Evolutionary conservation across 2,113 vertebrate species (phyloP), one percentile per base, ranked within the genome.

Genomic region (Rallus limicola): DNA sequence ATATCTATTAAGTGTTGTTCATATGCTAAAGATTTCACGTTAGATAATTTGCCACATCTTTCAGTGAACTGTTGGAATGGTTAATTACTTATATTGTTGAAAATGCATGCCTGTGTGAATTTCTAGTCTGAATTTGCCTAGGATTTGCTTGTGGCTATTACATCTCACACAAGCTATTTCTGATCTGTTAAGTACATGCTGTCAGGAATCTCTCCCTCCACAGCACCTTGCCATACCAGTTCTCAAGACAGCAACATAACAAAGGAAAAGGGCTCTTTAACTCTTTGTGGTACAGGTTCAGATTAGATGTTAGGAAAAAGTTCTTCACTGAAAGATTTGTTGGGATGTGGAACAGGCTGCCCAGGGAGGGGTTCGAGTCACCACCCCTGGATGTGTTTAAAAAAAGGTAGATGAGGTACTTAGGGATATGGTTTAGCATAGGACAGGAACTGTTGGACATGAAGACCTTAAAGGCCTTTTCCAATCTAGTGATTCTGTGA

Each of bases 51-150:
- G 13, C 42, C 69, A 38, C 33, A 56, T 82, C 52, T 95, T 87
- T 91, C 71, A 82, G 53, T 4, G 5, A 90, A 53, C 34, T 81
- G 52, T 48, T 86, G 42, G 69, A 86, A 56, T 56, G 14, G 29
- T 88, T 44, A 62, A 90, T 93, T 86, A 60, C 63, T 86, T 71
- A 58, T 7, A 44, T 12, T 36, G 56, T 16, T 76, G 58, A 88
- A 90, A 93, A 75, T 82, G 40, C 67, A 67, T 63, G 23, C 42
- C 58, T 79, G 26, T 44, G 44, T 69, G 34, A 85, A 31, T 76
- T 80, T 81, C 77, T 58, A 75, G 69, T 58, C 58, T 88, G n/a
- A 94, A 91, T 93, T 90, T 88, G 80, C 59, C 76, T 75, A 34
- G 33, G 38, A 60, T 79, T 91, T 88, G 80, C 42, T 92, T 86